Conservation (phyloP, 2,113 vertebrate genomes). For the Sminthopsis crassicaudata region DNA sequence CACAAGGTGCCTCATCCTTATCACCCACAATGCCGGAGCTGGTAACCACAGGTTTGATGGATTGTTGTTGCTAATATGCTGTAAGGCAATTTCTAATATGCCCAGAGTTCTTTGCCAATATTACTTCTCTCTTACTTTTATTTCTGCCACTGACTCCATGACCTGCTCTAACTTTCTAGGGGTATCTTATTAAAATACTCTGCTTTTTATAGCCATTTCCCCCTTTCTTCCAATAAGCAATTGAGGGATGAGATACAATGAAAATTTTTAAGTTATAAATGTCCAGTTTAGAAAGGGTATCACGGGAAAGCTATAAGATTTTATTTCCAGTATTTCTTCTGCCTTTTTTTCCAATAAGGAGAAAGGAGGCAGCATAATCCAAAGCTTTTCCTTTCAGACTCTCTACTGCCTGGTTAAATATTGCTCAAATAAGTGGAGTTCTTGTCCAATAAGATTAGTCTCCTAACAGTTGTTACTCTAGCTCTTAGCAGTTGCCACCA, state of each 20-base stretch:
- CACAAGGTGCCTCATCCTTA: not conserved
- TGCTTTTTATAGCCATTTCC: slow-evolving; percentile 45
- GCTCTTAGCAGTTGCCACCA: slow-evolving; percentile 73
- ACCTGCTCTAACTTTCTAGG: slow-evolving; percentile 40
- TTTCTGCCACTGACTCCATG: slow-evolving; percentile 12
- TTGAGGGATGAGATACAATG: slow-evolving; percentile 53
- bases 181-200: slow-evolving; percentile 57
- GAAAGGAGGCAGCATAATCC: slow-evolving; percentile 58
- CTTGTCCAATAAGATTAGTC: slow-evolving; percentile 72
- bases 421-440: slow-evolving; percentile 71
- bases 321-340: slow-evolving; percentile 63
- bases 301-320: slow-evolving; percentile 29
- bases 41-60: not conserved
- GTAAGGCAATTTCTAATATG: slow-evolving; percentile 31
- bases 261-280: slow-evolving; percentile 65
- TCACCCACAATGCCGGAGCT: not conserved
- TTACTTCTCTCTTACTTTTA: slow-evolving; percentile 28
- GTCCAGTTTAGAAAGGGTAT: slow-evolving; percentile 35
- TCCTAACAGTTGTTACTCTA: slow-evolving; percentile 72
- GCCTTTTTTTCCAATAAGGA: slow-evolving; percentile 40
- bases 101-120: slow-evolving; percentile 26
- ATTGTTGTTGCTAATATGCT: slow-evolving; percentile 1
- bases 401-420: slow-evolving; percentile 70
- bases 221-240: slow-evolving; percentile 54
- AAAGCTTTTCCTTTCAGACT: slow-evolving; percentile 50